Base-by-base conservation (phyloP, 2,888 invertebrate genomes). In the Hoplodrina ambigua region DNA sequence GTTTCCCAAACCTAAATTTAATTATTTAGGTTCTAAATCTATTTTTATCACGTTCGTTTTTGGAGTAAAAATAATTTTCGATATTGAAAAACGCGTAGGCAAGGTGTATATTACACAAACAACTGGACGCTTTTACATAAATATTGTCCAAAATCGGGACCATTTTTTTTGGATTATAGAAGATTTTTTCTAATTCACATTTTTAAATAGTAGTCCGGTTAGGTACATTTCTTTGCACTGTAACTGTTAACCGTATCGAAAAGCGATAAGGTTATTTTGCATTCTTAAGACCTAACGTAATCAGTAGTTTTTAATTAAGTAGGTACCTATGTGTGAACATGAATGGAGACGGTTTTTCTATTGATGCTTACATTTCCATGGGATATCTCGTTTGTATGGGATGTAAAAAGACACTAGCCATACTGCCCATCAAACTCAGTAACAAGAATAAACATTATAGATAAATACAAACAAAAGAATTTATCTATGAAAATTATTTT, bases 31-130 rank as follows among this genome's bases (percentile, higher is more conserved):
- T 30, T 3, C n/a, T n/a, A 15, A 25, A 49, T 68, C 49, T 17
- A 55, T 30, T 41, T 60, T 30, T 7, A 19, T 1, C 8, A 13
- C 8, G 11, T 44, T 11, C 4, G 17, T 13, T 67, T 65, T 60
- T 41, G 0, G 6, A 30, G 6, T 13, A 7, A 53, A 54, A 57
- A 13, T 49, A 25, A 53, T 53, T 41, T 57, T 75, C 11, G 15
- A 11, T 49, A 8, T 1, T 4, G 6, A 30, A 46, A 57, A 44
- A 46, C 30, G n/a, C 19, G 17, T 5, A 4, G 15, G 17, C 5
- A 46, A 17, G 5, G 6, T 46, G 15, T n/a, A 20, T 6, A 49
- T 58, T 75, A 60, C 20, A 20, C 44, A 19, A 53, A 59, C 10
- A 7, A 19, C 41, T 19, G 7, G 13, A 19, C 17, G 17, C 0